phyloP scores from a whole-genome alignment of 2,797 vertebrate genomes.

The Coracias cyanogaster region DNA sequence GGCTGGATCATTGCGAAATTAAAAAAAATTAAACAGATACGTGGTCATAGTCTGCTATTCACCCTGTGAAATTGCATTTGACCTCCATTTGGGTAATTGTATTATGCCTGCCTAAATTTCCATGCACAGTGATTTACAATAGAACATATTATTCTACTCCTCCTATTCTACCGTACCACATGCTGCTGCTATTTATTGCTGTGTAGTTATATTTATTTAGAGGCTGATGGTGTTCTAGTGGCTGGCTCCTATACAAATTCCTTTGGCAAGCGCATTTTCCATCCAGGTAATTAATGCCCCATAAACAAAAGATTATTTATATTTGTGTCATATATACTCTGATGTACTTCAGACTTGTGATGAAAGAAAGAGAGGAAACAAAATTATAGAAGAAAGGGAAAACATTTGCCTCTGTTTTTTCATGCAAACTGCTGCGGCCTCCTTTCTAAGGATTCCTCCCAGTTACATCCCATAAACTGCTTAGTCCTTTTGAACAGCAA shows the following conservation, averaged over 20 bases:
- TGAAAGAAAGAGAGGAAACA: neutral
- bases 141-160: slow-evolving; percentile 47
- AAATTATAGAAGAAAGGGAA: neutral
- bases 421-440: rapidly evolving
- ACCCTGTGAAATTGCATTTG: slow-evolving; percentile 71
- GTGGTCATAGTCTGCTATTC: slow-evolving; percentile 53
- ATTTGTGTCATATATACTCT: neutral
- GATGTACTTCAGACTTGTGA: neutral
- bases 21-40: slow-evolving; percentile 45
- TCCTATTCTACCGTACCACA: neutral
- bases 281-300: neutral
- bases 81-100: slow-evolving; percentile 51
- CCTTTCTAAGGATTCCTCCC: neutral
- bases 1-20: slow-evolving; percentile 30
- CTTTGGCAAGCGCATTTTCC: neutral
- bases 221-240: neutral
- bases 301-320: neutral
- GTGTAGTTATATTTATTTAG: neutral
- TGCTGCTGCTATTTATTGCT: slow-evolving; percentile 32
- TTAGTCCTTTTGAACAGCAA: neutral
- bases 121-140: slow-evolving; percentile 43
- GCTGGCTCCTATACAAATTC: neutral
- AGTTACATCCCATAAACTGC: neutral
- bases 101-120: slow-evolving; percentile 58
- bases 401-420: neutral